phyloP scores from a whole-genome alignment of 2,888 invertebrate species.

The Andrena marginata region DNA sequence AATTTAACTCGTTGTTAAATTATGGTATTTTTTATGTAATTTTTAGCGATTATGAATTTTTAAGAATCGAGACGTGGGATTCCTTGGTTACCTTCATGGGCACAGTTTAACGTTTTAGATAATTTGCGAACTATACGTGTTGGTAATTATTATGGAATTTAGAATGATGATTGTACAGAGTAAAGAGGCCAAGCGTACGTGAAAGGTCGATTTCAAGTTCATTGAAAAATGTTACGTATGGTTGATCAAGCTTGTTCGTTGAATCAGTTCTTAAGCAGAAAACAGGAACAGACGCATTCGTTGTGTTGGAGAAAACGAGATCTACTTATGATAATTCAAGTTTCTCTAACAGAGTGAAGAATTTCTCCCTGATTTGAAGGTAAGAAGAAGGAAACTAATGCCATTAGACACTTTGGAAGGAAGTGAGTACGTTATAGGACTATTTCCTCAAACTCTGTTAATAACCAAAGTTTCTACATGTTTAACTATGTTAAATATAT shows the following conservation, averaged over 20 bases:
- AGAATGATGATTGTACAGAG: background rate
- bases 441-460: background rate
- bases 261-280: background rate
- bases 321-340: slow-evolving; percentile 47
- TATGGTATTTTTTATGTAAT: no score
- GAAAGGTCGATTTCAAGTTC: slow-evolving; percentile 21
- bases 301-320: slow-evolving; percentile 46
- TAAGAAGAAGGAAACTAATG: slow-evolving; percentile 32
- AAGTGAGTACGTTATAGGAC: background rate
- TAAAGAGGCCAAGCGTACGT: background rate
- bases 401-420: slow-evolving; percentile 3
- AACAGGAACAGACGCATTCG: slow-evolving; percentile 30
- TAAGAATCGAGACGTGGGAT: no score
- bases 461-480: background rate
- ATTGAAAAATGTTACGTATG: background rate
- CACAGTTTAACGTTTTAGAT: no score
- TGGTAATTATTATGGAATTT: background rate
- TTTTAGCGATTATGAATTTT: no score
- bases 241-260: background rate
- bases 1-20: background rate
- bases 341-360: slow-evolving; percentile 46
- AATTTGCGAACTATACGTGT: no score
- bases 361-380: slow-evolving; percentile 56
- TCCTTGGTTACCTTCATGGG: no score
- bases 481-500: background rate